A percentile compares a stretch with the other conserved stretches of the same genome.
phyloP scores from a whole-genome alignment of 2,797 vertebrate genomes.

The Ceryle rudis region DNA sequence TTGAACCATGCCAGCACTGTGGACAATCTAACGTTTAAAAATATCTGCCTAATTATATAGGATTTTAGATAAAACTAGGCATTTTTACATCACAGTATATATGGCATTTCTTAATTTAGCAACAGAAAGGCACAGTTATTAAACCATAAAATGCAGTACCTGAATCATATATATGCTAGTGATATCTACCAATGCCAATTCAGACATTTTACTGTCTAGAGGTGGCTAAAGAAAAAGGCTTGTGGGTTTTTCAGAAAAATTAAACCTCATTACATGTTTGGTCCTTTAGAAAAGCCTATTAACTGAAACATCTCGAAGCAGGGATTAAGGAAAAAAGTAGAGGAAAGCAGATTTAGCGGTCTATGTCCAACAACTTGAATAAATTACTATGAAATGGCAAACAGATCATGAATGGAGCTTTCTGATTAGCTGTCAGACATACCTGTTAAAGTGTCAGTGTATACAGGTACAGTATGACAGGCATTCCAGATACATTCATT shows the following conservation, averaged over 20 bases:
- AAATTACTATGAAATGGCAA: conserved; percentile 65
- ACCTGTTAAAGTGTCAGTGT: conserved; percentile 38
- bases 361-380: conserved; percentile 28
- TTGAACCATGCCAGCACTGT: conserved; percentile 30
- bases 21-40: conserved; percentile 54
- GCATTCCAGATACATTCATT: conserved; percentile 43
- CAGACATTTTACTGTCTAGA: conserved; percentile 63
- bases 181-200: conserved; percentile 33
- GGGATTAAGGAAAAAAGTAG: conserved; percentile 49
- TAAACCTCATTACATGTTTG: conserved; percentile 68
- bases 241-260: conserved; percentile 9
- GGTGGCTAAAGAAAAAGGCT: conserved; percentile 36
- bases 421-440: conserved; percentile 55
- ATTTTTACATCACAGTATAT: conserved; percentile 80
- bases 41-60: conserved; percentile 61
- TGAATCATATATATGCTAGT: conserved; percentile 61
- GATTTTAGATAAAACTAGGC: conserved; percentile 61
- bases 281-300: conserved; percentile 71
- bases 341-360: conserved; percentile 50
- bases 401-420: conserved; percentile 54
- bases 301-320: conserved; percentile 41
- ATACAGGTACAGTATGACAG: conserved; percentile 40
- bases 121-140: conserved; percentile 85
- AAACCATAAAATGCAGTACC: conserved; percentile 82
- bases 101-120: conserved; percentile 78